Evolutionary conservation across 2,797 vertebrate genomes (phyloP).

Genomic region (Simalia tracyae): DNA sequence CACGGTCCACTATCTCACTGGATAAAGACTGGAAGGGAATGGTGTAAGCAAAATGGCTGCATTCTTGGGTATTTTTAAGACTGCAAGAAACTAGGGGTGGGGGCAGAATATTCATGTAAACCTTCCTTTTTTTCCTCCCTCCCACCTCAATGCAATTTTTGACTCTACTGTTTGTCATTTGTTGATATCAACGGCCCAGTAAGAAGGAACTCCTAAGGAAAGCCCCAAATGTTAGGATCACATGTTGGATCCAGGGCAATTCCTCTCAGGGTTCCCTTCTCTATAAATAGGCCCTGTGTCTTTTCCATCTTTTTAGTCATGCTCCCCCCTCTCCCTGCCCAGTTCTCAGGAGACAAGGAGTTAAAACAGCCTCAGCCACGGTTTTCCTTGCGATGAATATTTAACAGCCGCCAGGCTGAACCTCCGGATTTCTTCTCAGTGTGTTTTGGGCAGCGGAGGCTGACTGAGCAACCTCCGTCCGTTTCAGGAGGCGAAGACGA

Average conservation of each 20-base stretch:
- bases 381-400: slow-evolving; percentile 63
- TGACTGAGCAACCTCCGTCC: slow-evolving; percentile 5
- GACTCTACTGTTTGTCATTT: not conserved
- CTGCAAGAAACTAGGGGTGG: not conserved
- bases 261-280: not conserved
- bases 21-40: not conserved
- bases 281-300: not conserved
- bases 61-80: not conserved
- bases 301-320: not conserved
- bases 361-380: slow-evolving; percentile 63
- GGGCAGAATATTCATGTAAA: not conserved
- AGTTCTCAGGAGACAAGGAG: slow-evolving; percentile 62
- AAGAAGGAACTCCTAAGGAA: not conserved
- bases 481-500: not conserved
- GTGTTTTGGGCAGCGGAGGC: slow-evolving; percentile 8
- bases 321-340: too few species aligned
- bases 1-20: too few species aligned
- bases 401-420: slow-evolving; percentile 63
- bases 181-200: not conserved
- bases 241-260: not conserved
- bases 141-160: not conserved
- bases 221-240: not conserved
- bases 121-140: not conserved
- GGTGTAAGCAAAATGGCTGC: not conserved
- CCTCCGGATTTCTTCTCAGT: slow-evolving; percentile 52